phyloP scores from a whole-genome alignment of 2,888 invertebrate genomes.

The Drosophila peninsularis region DNA sequence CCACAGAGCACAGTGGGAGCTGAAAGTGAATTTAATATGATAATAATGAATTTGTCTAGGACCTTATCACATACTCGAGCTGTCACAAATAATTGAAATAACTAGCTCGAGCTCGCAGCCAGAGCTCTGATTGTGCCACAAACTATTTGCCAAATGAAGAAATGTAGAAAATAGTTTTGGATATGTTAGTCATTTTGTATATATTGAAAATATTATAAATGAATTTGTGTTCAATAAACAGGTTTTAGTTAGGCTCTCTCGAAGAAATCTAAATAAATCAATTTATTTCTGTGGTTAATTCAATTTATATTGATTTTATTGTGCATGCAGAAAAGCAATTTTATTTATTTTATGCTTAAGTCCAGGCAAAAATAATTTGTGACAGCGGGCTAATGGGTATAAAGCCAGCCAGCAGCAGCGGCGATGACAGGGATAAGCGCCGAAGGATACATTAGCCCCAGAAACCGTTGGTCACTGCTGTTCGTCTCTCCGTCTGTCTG shows the following conservation, averaged over 20 bases:
- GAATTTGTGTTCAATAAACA: background rate
- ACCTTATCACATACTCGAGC: constrained; percentile 25
- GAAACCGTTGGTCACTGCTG: constrained; percentile 18
- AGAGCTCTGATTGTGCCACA: background rate
- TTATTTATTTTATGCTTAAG: background rate
- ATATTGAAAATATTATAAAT: background rate
- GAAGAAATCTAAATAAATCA: background rate
- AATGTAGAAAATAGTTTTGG: background rate
- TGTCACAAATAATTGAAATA: constrained; percentile 27
- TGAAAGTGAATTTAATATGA: constrained; percentile 37
- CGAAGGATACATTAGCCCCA: constrained; percentile 29
- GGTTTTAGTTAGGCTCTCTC: background rate
- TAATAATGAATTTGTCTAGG: constrained; percentile 28
- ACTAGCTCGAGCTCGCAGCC: background rate
- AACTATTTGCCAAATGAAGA: background rate
- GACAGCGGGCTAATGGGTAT: constrained; percentile 12
- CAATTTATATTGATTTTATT: constrained; percentile 13
- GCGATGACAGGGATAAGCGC: constrained; percentile 23
- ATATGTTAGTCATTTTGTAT: background rate
- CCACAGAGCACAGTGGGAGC: constrained; percentile 28
- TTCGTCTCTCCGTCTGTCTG: background rate
- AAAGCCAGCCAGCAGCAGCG: constrained; percentile 2
- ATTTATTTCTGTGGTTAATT: background rate
- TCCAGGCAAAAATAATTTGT: constrained; percentile 8
- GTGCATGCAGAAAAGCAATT: background rate